Percentiles rank a stretch among this genome's conserved stretches.
Conservation (phyloP, 2,797 vertebrate genomes). For the Setipinna tenuifilis region DNA sequence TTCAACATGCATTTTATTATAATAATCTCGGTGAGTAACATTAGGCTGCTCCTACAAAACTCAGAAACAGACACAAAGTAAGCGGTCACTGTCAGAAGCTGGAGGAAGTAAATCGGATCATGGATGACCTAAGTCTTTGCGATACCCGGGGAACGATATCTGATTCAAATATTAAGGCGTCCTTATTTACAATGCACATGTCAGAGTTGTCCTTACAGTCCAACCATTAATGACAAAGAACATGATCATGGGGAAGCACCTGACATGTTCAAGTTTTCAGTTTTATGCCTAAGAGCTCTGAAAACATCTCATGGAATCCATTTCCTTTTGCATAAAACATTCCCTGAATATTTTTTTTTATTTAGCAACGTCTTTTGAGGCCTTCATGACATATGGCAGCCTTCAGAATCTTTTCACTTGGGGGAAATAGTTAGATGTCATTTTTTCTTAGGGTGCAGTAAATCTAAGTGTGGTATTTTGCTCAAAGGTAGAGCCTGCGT, state of each 20-base stretch:
- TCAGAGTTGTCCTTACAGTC: neutral
- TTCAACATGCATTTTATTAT: too few relatives aligned
- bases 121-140: too few relatives aligned
- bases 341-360: neutral
- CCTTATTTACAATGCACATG: too few relatives aligned
- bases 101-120: too few relatives aligned
- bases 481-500: neutral
- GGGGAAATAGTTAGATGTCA: slow-evolving; percentile 14
- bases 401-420: neutral
- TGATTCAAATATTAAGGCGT: too few relatives aligned
- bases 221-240: neutral
- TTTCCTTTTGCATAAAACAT: neutral
- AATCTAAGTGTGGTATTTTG: slow-evolving; percentile 23
- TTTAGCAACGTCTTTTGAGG: neutral
- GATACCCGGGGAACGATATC: too few relatives aligned
- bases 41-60: too few relatives aligned
- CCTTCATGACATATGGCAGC: neutral
- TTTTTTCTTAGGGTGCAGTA: neutral
- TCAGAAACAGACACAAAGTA: too few relatives aligned
- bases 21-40: too few relatives aligned
- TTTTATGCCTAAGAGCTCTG: slow-evolving; percentile 5
- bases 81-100: too few relatives aligned
- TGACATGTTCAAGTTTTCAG: neutral
- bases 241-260: neutral
- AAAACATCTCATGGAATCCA: neutral